Conservation (phyloP, 2,888 invertebrate genomes). For the Conomelus anceps region DNA sequence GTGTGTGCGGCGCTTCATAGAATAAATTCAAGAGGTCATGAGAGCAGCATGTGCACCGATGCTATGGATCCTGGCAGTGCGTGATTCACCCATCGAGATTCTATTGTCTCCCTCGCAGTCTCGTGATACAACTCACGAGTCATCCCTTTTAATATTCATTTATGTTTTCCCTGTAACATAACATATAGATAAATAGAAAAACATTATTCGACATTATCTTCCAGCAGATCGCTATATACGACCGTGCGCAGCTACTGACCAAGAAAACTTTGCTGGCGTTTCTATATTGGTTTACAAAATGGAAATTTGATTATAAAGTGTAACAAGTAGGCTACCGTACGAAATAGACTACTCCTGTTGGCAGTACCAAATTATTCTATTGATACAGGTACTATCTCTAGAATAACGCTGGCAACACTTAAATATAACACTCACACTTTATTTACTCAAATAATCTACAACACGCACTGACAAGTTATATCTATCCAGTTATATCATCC, state of each 20-base stretch:
- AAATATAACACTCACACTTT: too few relatives aligned
- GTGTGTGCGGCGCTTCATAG: too few relatives aligned
- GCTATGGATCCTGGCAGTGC: too few relatives aligned
- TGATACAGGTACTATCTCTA: too few relatives aligned
- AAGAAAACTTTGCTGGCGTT: neutral
- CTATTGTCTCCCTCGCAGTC: neutral
- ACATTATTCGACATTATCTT: neutral
- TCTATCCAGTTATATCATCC: too few relatives aligned
- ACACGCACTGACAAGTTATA: too few relatives aligned
- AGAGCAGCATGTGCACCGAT: neutral
- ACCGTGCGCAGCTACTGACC: neutral
- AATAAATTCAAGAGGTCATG: neutral
- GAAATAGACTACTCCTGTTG: neutral
- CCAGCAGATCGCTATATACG: neutral
- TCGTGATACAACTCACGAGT: neutral
- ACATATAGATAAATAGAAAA: neutral
- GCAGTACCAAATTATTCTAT: too few relatives aligned
- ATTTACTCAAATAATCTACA: too few relatives aligned
- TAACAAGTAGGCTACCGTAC: neutral
- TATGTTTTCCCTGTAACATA: neutral
- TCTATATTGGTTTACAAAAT: neutral
- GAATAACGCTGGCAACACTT: too few relatives aligned
- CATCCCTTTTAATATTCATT: neutral
- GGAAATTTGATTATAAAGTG: neutral
- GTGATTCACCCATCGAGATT: neutral